Conservation (phyloP, 2,888 invertebrate genomes). For the Coronaproctus castanopsis region DNA sequence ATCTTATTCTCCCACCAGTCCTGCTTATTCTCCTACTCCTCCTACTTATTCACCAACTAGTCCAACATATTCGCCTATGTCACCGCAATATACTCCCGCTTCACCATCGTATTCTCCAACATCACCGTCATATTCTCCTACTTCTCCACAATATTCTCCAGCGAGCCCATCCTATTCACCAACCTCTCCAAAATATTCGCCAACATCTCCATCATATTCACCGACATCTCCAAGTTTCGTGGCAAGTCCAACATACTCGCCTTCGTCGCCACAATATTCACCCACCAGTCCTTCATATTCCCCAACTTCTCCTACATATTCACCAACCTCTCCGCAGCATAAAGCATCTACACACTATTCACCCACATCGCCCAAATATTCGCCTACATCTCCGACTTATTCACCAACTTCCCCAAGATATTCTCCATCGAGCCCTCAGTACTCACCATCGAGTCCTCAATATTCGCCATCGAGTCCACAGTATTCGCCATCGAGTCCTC, state of each 20-base stretch:
- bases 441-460: constrained; percentile 56
- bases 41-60: constrained; percentile 40
- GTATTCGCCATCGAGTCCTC: constrained; percentile 52
- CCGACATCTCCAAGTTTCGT: constrained; percentile 57
- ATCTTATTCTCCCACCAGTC: constrained; percentile 42
- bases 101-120: constrained; percentile 60
- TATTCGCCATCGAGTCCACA: constrained; percentile 48
- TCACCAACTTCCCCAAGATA: constrained; percentile 53
- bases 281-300: constrained; percentile 54
- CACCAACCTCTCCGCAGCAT: constrained; percentile 43
- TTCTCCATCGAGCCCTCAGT: constrained; percentile 53
- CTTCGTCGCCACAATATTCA: constrained; percentile 60
- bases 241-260: constrained; percentile 56
- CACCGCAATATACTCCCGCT: constrained; percentile 52
- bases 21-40: constrained; percentile 42
- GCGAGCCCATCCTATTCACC: constrained; percentile 53
- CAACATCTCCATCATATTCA: constrained; percentile 40
- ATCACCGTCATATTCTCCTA: constrained; percentile 46
- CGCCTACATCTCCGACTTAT: constrained; percentile 47
- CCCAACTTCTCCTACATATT: constrained; percentile 43
- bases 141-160: constrained; percentile 36
- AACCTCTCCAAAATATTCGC: constrained; percentile 38
- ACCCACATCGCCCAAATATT: constrained; percentile 34
- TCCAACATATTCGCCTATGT: constrained; percentile 48
- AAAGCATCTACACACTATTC: constrained; percentile 33